These are phyloP conservation scores for Allolobophora icterica DNA, from an alignment of 2,888 invertebrate genomes.

Conservation along the genomic window DNA sequence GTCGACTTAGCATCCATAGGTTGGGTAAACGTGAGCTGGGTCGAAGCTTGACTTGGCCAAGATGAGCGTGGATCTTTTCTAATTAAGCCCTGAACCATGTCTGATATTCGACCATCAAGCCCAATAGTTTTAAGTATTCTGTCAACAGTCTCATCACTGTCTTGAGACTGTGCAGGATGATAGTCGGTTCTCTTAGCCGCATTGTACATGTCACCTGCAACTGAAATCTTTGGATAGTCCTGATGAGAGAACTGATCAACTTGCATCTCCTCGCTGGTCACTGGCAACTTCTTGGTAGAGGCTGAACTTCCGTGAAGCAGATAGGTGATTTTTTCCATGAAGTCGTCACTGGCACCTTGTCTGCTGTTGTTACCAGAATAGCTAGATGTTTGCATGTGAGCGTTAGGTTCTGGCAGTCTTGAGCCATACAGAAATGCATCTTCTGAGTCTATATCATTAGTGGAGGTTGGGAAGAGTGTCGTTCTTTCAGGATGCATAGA, in stretches of 20 bases:
- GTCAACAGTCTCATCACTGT: neutral
- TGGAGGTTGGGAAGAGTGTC: neutral
- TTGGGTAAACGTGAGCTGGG: neutral
- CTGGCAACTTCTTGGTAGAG: neutral
- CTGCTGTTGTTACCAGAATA: neutral
- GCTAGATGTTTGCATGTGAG: neutral
- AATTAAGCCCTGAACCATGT: neutral
- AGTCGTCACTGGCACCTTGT: neutral
- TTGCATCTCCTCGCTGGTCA: neutral
- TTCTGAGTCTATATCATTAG: neutral
- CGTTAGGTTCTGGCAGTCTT: neutral
- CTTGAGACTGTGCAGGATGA: neutral
- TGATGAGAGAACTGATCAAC: neutral
- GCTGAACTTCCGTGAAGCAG: neutral
- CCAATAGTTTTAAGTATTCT: slow-evolving; percentile 12
- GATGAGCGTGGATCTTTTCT: neutral
- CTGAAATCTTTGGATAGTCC: neutral
- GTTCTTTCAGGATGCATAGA: neutral
- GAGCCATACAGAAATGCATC: neutral
- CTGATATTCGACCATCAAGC: neutral
- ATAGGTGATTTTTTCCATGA: neutral
- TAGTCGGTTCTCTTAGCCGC: neutral
- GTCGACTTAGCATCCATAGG: too few relatives aligned
- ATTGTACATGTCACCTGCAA: neutral
- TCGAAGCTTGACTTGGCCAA: neutral